Evolutionary conservation across 2,888 invertebrate genomes (phyloP), one percentile per base, ranked within the genome.

Genomic region (Palloptera scutellata): DNA sequence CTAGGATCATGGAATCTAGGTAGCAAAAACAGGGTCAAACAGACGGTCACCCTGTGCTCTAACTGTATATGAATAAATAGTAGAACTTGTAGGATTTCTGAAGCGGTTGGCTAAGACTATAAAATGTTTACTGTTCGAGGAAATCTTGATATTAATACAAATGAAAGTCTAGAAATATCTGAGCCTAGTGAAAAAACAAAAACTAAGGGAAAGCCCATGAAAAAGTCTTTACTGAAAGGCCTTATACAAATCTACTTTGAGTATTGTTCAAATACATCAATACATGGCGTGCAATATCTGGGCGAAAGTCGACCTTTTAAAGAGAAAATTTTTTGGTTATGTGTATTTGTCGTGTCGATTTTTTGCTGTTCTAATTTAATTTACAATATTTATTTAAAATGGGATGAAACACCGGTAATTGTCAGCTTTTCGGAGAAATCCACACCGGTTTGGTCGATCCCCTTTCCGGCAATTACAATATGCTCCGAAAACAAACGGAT

Each of bases 351-450:
- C 4, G 85, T 88, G 55, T 90, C 89, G 30, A 87, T 91, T 8
- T 86, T 88, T 30, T 86, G 88, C 19, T 90, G 90, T 73, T 81
- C 87, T 17, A 86, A 84, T 51, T 81, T 90, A 3, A 90, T 91
- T 58, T 81, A 84, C 64, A 88, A 88, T 78, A 88, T 89, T 9
- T 91, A 89, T 86, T 85, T 86, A 64, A 91, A 91, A 79, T 91
- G 91, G 91, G 86, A 88, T 63, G 87, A 87, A 69, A 89, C 88
- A 67, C 91, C 91, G 0, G 90, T 91, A 1, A 90, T 91, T 64
- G 91, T 91, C 1, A 91, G 90, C 76, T 91, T 92, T 78, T 90
- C 91, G 0, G 90, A 91, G 80, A 89, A 88, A 67, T 89, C 91
- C 0, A 91, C 91, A 3, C 82, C 83, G 2, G 80, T 84, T 0